phyloP scores from a whole-genome alignment of 2,113 vertebrate species.

The Gymnorhina tibicen region DNA sequence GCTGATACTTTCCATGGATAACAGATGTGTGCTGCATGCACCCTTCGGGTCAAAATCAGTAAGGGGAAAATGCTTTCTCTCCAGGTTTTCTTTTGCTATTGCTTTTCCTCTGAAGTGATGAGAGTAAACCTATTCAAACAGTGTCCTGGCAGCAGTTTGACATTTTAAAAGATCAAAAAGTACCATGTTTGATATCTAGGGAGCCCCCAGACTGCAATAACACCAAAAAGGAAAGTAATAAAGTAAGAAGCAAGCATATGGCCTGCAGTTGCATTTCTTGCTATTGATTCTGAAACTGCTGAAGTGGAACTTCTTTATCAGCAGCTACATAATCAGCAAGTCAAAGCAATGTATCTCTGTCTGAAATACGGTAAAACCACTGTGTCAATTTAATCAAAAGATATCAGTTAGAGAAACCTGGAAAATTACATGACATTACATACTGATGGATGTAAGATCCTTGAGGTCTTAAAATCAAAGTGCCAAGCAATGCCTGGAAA shows the following conservation, averaged over 20 bases:
- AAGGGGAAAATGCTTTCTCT: neutral
- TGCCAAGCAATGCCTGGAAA: neutral
- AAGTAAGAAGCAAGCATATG: neutral
- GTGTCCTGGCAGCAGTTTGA: neutral
- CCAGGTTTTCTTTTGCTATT: neutral
- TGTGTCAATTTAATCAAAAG: slow-evolving; percentile 27
- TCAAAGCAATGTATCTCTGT: neutral
- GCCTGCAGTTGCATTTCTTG: neutral
- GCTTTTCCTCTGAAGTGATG: neutral
- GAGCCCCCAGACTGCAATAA: neutral
- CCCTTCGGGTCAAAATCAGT: neutral
- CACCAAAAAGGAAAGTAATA: neutral
- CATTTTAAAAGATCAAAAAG: slow-evolving; percentile 21
- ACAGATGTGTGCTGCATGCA: neutral
- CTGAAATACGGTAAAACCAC: neutral
- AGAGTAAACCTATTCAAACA: neutral
- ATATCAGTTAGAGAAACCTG: neutral
- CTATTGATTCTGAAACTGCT: slow-evolving; percentile 39
- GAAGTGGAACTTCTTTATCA: slow-evolving; percentile 38
- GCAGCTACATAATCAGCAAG: slow-evolving; percentile 6
- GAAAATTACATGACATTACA: neutral
- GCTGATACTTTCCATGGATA: neutral
- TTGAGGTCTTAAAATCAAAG: neutral
- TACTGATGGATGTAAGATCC: neutral
- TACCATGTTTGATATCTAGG: neutral